Conservation (phyloP, 1,140 invertebrate species). For the Bombus confusus region DNA sequence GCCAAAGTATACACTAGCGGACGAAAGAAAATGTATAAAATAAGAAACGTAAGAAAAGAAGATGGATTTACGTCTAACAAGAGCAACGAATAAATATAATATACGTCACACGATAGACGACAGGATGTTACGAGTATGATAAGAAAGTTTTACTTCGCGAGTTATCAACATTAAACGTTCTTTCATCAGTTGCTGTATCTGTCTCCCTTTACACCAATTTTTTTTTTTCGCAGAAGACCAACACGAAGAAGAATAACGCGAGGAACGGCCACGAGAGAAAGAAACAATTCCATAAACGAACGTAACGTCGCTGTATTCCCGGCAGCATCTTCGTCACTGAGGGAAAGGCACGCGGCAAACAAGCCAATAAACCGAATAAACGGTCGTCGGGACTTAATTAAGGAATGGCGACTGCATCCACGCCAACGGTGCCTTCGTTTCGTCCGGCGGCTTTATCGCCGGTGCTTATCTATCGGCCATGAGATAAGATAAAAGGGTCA, state of each 20-base stretch:
- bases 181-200: too few relatives aligned
- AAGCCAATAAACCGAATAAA: constrained; percentile 69
- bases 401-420: constrained; percentile 76
- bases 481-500: constrained; percentile 78
- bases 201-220: background rate
- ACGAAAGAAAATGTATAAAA: too few relatives aligned
- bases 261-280: too few relatives aligned
- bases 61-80: too few relatives aligned
- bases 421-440: constrained; percentile 75
- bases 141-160: too few relatives aligned
- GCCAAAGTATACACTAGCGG: too few relatives aligned
- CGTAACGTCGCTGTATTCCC: constrained; percentile 29
- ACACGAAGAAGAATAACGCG: background rate
- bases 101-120: too few relatives aligned
- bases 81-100: too few relatives aligned
- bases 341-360: constrained; percentile 61
- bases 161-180: too few relatives aligned
- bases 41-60: too few relatives aligned
- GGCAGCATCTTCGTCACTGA: constrained; percentile 42
- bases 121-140: too few relatives aligned
- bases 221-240: background rate
- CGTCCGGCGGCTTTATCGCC: constrained; percentile 61
- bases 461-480: constrained; percentile 74
- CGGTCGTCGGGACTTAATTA: constrained; percentile 77
- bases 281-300: constrained; percentile 37